Evolutionary conservation across 2,888 invertebrate species (phyloP).

Genomic region (Xestia rhomboidea): DNA sequence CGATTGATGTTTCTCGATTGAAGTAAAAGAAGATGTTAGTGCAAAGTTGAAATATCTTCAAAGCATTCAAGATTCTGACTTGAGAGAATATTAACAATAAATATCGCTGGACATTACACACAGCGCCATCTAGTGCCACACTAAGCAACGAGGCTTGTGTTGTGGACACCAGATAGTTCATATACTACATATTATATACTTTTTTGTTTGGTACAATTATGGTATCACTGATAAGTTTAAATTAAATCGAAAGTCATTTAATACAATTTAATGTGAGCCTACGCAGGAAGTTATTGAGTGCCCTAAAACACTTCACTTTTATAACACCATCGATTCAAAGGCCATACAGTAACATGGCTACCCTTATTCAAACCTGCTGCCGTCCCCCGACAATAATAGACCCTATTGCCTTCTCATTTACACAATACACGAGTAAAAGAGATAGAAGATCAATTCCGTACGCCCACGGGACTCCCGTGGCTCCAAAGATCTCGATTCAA

Average conservation of each 20-base stretch:
- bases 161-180: too few relatives aligned
- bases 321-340: constrained; percentile 29
- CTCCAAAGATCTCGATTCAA: constrained; percentile 83
- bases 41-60: not conserved
- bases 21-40: not conserved
- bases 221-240: not conserved
- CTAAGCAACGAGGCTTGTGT: too few relatives aligned
- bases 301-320: constrained; percentile 34
- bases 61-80: not conserved
- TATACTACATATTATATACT: too few relatives aligned
- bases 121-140: too few relatives aligned
- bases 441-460: constrained; percentile 71
- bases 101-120: too few relatives aligned
- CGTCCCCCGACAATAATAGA: constrained; percentile 70
- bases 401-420: constrained; percentile 69
- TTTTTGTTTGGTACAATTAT: too few relatives aligned
- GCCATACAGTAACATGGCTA: constrained; percentile 49
- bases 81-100: not conserved
- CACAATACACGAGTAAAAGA: constrained; percentile 63
- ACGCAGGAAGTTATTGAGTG: not conserved
- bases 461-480: constrained; percentile 83
- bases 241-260: not conserved
- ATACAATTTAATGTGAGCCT: not conserved
- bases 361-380: constrained; percentile 72
- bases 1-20: not conserved